A percentile compares a stretch with the other conserved stretches of the same genome.
Evolutionary conservation across 1,140 invertebrate species (phyloP).

Genomic region (Ostrea edulis): DNA sequence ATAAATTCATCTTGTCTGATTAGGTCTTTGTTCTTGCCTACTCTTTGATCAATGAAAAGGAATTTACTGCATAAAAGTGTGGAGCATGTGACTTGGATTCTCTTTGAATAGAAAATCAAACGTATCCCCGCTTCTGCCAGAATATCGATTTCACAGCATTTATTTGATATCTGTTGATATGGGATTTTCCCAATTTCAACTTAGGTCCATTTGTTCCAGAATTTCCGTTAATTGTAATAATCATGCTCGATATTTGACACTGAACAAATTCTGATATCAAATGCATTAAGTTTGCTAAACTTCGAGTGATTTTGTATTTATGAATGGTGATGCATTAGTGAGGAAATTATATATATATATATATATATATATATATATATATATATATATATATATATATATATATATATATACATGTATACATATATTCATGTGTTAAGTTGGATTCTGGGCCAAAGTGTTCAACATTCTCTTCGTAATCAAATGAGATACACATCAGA

Average conservation of each 20-base stretch:
- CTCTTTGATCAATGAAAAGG: constrained; percentile 22
- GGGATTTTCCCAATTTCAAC: constrained; percentile 15
- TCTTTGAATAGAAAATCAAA: neutral
- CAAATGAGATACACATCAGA: neutral
- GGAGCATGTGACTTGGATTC: neutral
- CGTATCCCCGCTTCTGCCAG: neutral
- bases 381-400: too few relatives aligned
- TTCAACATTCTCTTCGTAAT: neutral
- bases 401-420: neutral
- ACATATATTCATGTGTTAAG: neutral
- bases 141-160: constrained; percentile 34
- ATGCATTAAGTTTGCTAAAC: neutral
- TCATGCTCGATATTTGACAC: neutral
- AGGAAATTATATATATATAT: neutral
- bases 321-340: too few relatives aligned
- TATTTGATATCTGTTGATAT: constrained; percentile 29
- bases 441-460: neutral
- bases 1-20: neutral
- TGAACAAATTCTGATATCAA: neutral
- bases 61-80: constrained; percentile 18
- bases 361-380: neutral
- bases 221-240: neutral
- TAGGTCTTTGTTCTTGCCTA: neutral
- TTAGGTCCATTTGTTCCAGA: neutral
- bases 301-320: neutral